Conservation (phyloP, 2,113 vertebrate species). For the Cercopithecus mona region DNA sequence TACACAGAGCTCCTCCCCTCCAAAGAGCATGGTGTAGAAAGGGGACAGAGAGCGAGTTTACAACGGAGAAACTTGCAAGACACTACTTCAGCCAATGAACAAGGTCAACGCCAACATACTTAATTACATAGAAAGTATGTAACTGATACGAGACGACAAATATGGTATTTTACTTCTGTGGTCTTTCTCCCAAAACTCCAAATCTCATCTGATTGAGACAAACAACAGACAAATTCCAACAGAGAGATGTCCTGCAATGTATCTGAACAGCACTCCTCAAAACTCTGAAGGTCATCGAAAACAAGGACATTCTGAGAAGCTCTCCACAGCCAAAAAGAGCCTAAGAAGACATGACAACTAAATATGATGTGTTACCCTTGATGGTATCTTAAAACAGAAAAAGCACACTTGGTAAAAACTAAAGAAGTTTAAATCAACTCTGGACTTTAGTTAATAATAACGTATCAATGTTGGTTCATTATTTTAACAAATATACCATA, state of each 20-base stretch:
- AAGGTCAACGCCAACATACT: not conserved
- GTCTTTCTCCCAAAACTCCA: not conserved
- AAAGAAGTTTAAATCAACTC: not conserved
- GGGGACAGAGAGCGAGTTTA: accelerated
- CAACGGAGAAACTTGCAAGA: not conserved
- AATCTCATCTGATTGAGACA: not conserved
- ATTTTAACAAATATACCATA: not conserved
- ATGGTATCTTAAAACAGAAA: not conserved
- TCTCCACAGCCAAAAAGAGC: not conserved
- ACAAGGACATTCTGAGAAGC: not conserved
- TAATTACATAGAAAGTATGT: not conserved
- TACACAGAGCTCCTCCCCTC: not conserved
- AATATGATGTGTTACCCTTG: not conserved
- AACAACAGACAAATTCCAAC: not conserved
- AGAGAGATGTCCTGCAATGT: not conserved
- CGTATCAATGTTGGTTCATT: not conserved
- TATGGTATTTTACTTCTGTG: not conserved
- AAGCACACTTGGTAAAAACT: not conserved
- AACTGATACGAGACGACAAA: not conserved
- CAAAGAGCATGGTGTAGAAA: not conserved
- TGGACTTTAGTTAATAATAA: not conserved
- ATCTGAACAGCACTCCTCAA: not conserved
- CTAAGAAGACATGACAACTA: not conserved
- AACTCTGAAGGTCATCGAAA: not conserved
- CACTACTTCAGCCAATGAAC: not conserved